Percentiles rank a stretch among this genome's conserved stretches.
These are phyloP conservation scores for Drosophila novamexicana DNA, from an alignment of 1,140 invertebrate species.

Conservation along the genomic window DNA sequence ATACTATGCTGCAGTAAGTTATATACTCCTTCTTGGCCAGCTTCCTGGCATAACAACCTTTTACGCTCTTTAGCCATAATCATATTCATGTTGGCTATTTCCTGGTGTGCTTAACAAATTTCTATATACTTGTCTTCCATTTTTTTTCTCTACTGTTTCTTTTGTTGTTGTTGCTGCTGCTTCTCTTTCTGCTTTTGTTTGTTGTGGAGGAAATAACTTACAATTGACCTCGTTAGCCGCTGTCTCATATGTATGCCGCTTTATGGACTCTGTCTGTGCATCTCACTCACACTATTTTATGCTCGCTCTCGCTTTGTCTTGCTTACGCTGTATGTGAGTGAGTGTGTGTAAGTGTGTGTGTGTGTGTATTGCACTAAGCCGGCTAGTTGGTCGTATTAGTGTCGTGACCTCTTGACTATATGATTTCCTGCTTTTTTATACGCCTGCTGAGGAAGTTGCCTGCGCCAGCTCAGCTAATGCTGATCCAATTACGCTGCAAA, in stretches of 20 bases:
- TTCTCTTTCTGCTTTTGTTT: slow-evolving; percentile 27
- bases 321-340: background rate
- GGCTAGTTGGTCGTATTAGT: slow-evolving; percentile 63
- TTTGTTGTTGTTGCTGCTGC: slow-evolving; percentile 20
- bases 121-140: slow-evolving; percentile 32
- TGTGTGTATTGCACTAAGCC: slow-evolving; percentile 30
- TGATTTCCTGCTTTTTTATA: slow-evolving; percentile 61
- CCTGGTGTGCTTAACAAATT: slow-evolving; percentile 51
- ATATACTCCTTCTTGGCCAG: background rate
- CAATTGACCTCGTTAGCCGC: slow-evolving; percentile 78
- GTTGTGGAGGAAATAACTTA: slow-evolving; percentile 72
- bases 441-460: slow-evolving; percentile 24
- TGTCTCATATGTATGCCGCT: slow-evolving; percentile 55
- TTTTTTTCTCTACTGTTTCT: slow-evolving; percentile 19
- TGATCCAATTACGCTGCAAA: slow-evolving; percentile 65
- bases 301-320: slow-evolving; percentile 18
- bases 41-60: slow-evolving; percentile 51
- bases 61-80: slow-evolving; percentile 68
- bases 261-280: slow-evolving; percentile 33
- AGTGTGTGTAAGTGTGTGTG: background rate
- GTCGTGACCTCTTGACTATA: slow-evolving; percentile 74
- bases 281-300: slow-evolving; percentile 13
- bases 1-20: background rate
- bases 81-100: slow-evolving; percentile 74
- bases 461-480: slow-evolving; percentile 54